Evolutionary conservation across 2,113 vertebrate genomes (phyloP), one percentile per base, ranked within the genome.

Genomic region (Holacanthus passer): DNA sequence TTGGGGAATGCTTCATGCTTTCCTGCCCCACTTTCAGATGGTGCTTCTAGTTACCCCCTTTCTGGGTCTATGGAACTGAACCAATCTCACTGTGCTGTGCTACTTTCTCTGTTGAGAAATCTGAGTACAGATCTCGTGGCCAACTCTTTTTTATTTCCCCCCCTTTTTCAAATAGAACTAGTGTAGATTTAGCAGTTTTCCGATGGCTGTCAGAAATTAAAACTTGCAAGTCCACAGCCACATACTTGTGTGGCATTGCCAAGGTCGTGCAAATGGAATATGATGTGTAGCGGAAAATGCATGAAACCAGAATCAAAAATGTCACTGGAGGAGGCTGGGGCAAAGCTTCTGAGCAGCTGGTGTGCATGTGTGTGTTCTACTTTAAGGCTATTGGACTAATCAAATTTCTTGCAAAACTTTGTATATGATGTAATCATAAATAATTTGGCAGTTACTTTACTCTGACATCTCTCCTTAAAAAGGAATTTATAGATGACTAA

Each of bases 11-110:
- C 84, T 79, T 73, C 6, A 73, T 82, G 75, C 77, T 77, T 80
- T 77, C 77, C 69, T 91, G 91, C 65, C 87, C 85, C 87, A 90
- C 84, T 93, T 92, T 87, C 72, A 89, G 48, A 72, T 1, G 55
- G 11, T 63, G 73, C 41, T 77, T 77, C 69, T 68, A 73, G 62
- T 75, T 24, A 35, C 63, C 62, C 62, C 41, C 50, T 45, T 45
- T 68, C 66, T 87, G 85, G 77, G 79, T 89, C 50, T 75, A 77
- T 91, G 85, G 88, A 86, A 78, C 77, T 84, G 71, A 88, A 87
- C 76, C 68, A 63, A 58, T 82, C 77, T 88, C 39, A 31, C 83
- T 53, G 45, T 41, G 77, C 83, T 85, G 88, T 79, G 80, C 82
- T 88, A 91, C 83, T 85, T 85, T 85, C 62, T 73, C 70, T 56